Base-by-base conservation (phyloP, 1,140 invertebrate genomes). In the Neodiprion virginianus region DNA sequence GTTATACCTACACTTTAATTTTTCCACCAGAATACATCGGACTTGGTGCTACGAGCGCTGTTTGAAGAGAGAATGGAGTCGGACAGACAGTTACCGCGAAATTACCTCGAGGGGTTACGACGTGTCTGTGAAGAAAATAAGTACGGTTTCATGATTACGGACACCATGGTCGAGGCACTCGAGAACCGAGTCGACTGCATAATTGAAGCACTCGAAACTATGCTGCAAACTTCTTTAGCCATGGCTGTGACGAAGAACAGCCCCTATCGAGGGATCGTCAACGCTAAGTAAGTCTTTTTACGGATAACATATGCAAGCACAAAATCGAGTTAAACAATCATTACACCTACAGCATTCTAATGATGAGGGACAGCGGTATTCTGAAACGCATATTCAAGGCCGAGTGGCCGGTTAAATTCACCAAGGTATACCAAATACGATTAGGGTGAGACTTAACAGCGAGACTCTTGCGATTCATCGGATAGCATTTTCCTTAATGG, bases 141-240 rank as follows among this genome's bases (percentile, higher is more conserved):
- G 40, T 88, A 87, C 69, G 85, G 86, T 3, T 88, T 89, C 71
- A 86, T 88, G 83, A 79, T 80, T 0, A 48, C 84, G 11, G 88
- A 89, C 40, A 84, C 82, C 40, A 85, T 86, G 75, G 84, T 84
- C 7, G 72, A 80, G 0, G 79, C 86, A 68, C 71, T 88, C 2
- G 79, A 82, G 50, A 77, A 81, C 0, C 81, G 76, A 67, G 68
- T 88, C 3, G 77, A 82, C 53, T 89, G 88, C 72, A 81, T 75
- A 1, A 71, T 89, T 8, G 85, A 86, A 69, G 82, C 85, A 28
- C 69, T 89, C 12, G 85, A 89, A 73, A 75, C 77, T 0, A 86
- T 88, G 48, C 83, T 83, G 76, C 87, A 88, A 71, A 78, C 77
- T 0, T 88, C 87, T 0, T 79, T 88, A 71, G 86, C 81, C 0